phyloP scores from a whole-genome alignment of 1,140 invertebrate genomes.

The Heterodera schachtii region DNA sequence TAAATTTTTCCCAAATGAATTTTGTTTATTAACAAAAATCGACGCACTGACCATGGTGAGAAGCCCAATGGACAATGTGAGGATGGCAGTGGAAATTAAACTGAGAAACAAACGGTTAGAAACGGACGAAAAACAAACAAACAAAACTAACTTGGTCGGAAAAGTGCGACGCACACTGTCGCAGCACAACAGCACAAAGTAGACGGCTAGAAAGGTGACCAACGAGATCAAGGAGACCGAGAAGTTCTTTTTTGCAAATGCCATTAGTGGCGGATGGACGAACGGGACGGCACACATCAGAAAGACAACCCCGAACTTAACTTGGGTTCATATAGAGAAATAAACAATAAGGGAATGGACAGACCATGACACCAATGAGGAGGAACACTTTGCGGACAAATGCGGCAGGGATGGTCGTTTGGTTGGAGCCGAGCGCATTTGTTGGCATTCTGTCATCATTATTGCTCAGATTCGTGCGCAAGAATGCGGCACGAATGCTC shows the following conservation, averaged over 20 bases:
- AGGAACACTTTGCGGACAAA: constrained; percentile 63
- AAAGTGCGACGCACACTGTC: constrained; percentile 60
- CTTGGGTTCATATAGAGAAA: neutral
- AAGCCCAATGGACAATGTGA: constrained; percentile 58
- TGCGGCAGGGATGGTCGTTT: constrained; percentile 57
- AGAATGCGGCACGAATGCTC: too few species aligned
- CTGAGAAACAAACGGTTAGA: neutral
- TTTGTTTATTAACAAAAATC: neutral
- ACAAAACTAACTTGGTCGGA: constrained; percentile 43
- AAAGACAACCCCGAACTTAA: constrained; percentile 60
- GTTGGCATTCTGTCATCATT: constrained; percentile 44
- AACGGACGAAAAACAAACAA: neutral
- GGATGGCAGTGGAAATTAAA: constrained; percentile 59
- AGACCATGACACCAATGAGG: constrained; percentile 57
- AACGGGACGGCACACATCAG: constrained; percentile 60
- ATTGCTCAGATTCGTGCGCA: constrained; percentile 7
- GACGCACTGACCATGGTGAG: neutral
- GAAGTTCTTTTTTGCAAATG: constrained; percentile 38
- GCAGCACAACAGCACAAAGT: constrained; percentile 62
- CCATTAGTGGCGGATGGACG: constrained; percentile 47
- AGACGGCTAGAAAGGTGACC: constrained; percentile 55
- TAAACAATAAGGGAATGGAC: neutral
- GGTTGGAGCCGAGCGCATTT: constrained; percentile 42
- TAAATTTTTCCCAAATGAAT: constrained; percentile 45
- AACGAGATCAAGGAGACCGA: constrained; percentile 22